Conservation (phyloP, 2,888 invertebrate genomes). For the Synergus laeviventris region DNA sequence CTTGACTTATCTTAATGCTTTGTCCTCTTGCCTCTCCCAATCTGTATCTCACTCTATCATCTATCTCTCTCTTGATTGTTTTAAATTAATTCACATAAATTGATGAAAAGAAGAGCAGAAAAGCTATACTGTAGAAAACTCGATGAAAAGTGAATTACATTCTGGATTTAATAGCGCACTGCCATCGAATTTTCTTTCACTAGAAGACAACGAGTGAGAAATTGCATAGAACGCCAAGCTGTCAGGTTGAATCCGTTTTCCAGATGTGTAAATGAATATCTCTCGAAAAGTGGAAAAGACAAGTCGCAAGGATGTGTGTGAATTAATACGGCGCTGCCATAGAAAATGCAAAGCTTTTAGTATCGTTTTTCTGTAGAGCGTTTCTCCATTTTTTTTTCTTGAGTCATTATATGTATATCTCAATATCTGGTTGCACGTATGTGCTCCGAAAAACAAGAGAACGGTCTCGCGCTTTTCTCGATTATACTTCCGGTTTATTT, state of each 20-base stretch:
- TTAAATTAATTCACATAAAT: too few species aligned
- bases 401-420: not conserved
- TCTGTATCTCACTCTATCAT: too few species aligned
- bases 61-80: too few species aligned
- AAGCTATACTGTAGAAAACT: too few species aligned
- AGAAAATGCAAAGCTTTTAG: not conserved
- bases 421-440: not conserved
- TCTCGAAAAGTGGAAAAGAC: not conserved
- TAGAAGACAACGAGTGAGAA: slow-evolving; percentile 50
- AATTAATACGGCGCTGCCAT: not conserved
- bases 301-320: not conserved
- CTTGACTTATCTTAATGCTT: too few species aligned
- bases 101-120: too few species aligned
- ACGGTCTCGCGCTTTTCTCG: not conserved
- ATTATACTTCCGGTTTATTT: not conserved
- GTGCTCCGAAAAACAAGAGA: not conserved
- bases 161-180: too few species aligned
- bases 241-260: slow-evolving; percentile 48
- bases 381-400: not conserved
- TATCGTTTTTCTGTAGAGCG: not conserved
- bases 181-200: not conserved
- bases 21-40: too few species aligned
- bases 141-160: too few species aligned
- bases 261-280: slow-evolving; percentile 8
- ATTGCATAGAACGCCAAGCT: slow-evolving; percentile 49